Evolutionary conservation across 2,797 vertebrate genomes (phyloP), one percentile per base, ranked within the genome.

Genomic region (Chloroceryle amazona): DNA sequence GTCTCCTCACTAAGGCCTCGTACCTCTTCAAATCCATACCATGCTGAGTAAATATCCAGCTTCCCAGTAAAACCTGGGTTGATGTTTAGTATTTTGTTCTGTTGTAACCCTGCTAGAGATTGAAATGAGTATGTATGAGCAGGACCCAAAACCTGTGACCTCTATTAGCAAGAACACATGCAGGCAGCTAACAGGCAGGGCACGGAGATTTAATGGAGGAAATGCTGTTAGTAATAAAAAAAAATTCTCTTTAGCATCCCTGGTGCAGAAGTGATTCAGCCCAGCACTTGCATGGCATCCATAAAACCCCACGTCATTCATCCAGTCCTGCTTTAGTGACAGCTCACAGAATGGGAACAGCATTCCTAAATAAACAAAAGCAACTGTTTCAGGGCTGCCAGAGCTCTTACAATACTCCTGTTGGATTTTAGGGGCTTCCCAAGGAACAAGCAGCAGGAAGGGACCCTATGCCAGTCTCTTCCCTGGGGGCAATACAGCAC

Each of bases 61-160:
- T 62, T 81, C 55, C 19, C 46, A 68, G n/a, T 13, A 65, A 74
- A 87, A 49, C 21, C 10, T 41, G 44, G 13, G 9, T 63, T 81
- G 86, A 39, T 2, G 2, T 9, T 49, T 35, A 79, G 10, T 37
- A 58, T 39, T 25, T 75, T 3, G 2, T 55, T 89, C 41, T 39
- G 23, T n/a, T 20, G 9, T 26, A 60, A 29, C 11, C 25, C 35
- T 74, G 28, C 0, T 0, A 90, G 33, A 81, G 3, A 8, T 44
- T 88, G 4, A 6, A 22, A 33, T 22, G n/a, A 47, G 8, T 15
- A 39, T 1, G 1, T 10, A 16, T 26, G 33, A 75, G 21, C 2
- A 4, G 31, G 22, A 80, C n/a, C 6, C 0, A 0, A 70, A 90
- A 72, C 42, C n/a, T 47, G 33, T 1, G 1, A 26, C 35, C 25